These are phyloP conservation scores for Drosophila lutescens DNA, from an alignment of 2,888 invertebrate genomes.

Conservation along the genomic window DNA sequence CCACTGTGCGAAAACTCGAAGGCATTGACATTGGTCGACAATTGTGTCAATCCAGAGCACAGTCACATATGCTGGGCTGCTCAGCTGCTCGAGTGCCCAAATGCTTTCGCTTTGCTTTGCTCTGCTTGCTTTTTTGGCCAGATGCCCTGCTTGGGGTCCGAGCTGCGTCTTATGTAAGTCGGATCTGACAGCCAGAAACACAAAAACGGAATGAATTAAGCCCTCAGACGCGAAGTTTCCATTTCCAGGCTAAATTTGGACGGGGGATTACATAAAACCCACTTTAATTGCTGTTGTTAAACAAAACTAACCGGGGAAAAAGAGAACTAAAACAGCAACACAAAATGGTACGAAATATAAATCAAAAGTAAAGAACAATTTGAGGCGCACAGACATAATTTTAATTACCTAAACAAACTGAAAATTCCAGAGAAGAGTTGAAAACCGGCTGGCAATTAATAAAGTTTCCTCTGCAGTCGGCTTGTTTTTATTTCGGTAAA, in stretches of 20 bases:
- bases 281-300: conserved; percentile 23
- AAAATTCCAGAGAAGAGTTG: conserved; percentile 24
- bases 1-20: conserved; percentile 41
- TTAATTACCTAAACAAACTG: conserved; percentile 73
- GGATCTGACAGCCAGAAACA: conserved; percentile 19
- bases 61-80: conserved; percentile 33
- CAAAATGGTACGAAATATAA: conserved; percentile 20
- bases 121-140: conserved; percentile 4
- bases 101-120: conserved; percentile 1
- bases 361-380: conserved; percentile 47
- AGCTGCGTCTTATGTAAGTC: conserved; percentile 39
- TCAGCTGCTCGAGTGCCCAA: conserved; percentile 26
- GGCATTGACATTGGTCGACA: conserved; percentile 76
- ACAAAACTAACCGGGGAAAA: not conserved
- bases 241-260: conserved; percentile 19
- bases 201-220: conserved; percentile 25
- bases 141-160: conserved; percentile 19
- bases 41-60: conserved; percentile 67
- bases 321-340: not conserved
- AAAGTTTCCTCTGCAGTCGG: conserved; percentile 49
- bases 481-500: conserved; percentile 49
- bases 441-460: conserved; percentile 63
- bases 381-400: conserved; percentile 50
- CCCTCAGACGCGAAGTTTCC: conserved; percentile 6
- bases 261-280: conserved; percentile 26